A percentile compares a stretch with the other conserved stretches of the same genome.
phyloP scores from a whole-genome alignment of 2,888 invertebrate genomes.

The Physocephala rufipes region DNA sequence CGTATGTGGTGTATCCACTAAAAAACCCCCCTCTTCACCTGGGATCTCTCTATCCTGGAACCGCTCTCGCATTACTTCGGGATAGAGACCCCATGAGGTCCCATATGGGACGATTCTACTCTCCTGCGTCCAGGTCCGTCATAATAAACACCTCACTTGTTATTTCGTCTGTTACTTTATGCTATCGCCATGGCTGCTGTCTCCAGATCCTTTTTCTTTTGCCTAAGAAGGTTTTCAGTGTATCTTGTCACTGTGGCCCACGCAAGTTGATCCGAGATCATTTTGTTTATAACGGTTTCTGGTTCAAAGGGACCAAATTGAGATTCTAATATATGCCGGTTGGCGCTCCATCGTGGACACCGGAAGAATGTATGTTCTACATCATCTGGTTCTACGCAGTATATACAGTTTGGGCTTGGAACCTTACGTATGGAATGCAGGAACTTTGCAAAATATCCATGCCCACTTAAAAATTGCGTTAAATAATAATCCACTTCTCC shows the following conservation, averaged over 20 bases:
- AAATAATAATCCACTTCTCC: slow-evolving; percentile 24
- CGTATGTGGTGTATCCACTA: slow-evolving; percentile 8
- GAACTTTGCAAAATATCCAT: slow-evolving; percentile 18
- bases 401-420: slow-evolving; percentile 8
- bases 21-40: slow-evolving; percentile 6
- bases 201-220: too few species aligned
- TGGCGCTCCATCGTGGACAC: not conserved
- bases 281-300: not conserved
- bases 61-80: slow-evolving; percentile 10
- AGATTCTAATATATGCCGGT: not conserved
- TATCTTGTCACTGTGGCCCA: too few species aligned
- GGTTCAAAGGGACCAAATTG: not conserved
- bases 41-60: not conserved
- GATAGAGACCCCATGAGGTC: not conserved
- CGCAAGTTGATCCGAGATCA: too few species aligned
- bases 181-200: too few species aligned
- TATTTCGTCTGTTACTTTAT: too few species aligned
- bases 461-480: slow-evolving; percentile 20
- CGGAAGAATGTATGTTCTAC: slow-evolving; percentile 20
- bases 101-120: not conserved
- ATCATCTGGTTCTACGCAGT: slow-evolving; percentile 7
- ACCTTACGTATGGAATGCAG: slow-evolving; percentile 11
- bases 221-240: too few species aligned
- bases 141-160: too few species aligned
- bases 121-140: too few species aligned